Conservation (phyloP, 2,113 vertebrate species). For the Dasyornis broadbenti region DNA sequence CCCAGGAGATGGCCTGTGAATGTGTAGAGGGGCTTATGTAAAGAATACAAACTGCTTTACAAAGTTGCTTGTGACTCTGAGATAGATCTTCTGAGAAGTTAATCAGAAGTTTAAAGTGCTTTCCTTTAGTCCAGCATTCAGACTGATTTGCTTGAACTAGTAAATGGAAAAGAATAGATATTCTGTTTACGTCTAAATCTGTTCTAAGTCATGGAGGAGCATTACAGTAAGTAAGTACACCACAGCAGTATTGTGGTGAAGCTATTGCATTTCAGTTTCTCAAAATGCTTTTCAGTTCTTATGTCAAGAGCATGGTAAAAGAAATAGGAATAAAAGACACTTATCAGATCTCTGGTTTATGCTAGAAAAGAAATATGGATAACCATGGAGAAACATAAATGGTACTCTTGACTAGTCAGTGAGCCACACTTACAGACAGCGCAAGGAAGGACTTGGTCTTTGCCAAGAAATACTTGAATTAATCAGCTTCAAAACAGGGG, state of each 20-base stretch:
- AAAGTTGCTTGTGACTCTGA: not conserved
- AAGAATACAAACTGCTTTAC: not conserved
- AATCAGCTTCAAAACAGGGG: not conserved
- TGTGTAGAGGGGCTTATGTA: not conserved
- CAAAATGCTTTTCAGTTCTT: not conserved
- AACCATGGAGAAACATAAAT: not conserved
- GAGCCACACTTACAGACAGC: not conserved
- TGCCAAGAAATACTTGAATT: not conserved
- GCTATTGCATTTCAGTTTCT: not conserved
- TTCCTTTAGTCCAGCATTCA: not conserved
- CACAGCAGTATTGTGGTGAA: not conserved
- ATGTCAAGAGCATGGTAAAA: not conserved
- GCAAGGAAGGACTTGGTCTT: not conserved
- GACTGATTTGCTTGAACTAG: not conserved
- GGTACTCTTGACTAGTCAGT: not conserved
- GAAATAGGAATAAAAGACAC: not conserved
- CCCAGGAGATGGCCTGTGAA: not conserved
- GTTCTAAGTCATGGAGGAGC: not conserved
- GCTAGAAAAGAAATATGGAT: not conserved
- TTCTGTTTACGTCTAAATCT: not conserved
- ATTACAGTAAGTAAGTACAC: not conserved
- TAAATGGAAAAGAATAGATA: not conserved
- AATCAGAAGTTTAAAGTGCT: not conserved
- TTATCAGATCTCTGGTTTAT: not conserved
- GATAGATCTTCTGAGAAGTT: not conserved